Evolutionary conservation across 2,888 invertebrate genomes (phyloP).

Genomic region (Romanomermis culicivorax): DNA sequence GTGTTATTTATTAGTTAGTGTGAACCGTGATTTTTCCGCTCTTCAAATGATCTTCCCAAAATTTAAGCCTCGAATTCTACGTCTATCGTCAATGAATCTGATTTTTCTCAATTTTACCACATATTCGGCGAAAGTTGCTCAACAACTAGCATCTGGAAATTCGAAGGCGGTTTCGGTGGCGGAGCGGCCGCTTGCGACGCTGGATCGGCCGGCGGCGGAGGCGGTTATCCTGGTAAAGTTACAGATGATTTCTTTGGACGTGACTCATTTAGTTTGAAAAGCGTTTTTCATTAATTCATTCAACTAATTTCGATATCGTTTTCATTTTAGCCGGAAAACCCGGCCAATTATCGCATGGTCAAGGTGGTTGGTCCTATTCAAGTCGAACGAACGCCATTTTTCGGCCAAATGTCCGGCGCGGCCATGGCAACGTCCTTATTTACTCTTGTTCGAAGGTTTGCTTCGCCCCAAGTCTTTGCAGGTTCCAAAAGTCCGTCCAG

Average conservation of each 20-base stretch:
- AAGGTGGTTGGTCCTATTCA: conserved; percentile 6
- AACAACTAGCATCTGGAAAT: conserved; percentile 5
- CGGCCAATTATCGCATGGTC: background rate
- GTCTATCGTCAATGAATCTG: too few species aligned
- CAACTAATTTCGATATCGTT: background rate
- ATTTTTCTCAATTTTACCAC: too few species aligned
- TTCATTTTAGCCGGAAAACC: conserved; percentile 1
- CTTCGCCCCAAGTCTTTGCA: conserved; percentile 11
- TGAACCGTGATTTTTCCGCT: too few species aligned
- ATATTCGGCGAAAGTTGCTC: too few species aligned
- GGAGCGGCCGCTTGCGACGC: conserved; percentile 18
- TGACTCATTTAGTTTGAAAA: too few species aligned
- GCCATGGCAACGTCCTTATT: conserved; percentile 13
- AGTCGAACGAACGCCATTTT: background rate
- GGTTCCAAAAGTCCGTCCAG: background rate
- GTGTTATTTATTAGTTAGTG: too few species aligned
- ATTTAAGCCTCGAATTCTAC: too few species aligned
- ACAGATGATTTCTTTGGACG: too few species aligned
- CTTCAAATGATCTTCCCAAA: too few species aligned
- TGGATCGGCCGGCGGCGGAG: conserved; percentile 18
- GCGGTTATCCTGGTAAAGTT: conserved; percentile 16
- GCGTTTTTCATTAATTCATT: too few species aligned
- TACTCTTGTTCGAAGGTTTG: conserved; percentile 13
- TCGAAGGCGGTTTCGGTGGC: conserved; percentile 17
- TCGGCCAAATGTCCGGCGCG: conserved; percentile 12